Percentiles rank a stretch among this genome's conserved stretches.
Conservation (phyloP, 2,113 vertebrate genomes). For the Ctenodactylus gundi region DNA sequence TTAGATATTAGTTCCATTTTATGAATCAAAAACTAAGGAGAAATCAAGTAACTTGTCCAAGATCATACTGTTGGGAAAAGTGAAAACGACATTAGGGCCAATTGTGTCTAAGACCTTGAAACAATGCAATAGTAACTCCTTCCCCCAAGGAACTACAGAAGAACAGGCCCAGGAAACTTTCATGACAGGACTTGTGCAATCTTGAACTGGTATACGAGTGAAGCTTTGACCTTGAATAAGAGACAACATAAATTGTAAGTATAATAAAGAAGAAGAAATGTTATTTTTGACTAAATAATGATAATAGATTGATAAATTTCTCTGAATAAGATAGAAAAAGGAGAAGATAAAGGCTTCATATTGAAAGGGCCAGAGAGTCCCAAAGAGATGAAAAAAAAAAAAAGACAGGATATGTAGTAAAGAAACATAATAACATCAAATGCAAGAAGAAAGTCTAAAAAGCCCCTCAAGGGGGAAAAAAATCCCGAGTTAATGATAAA, state of each 20-base stretch:
- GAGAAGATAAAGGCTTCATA: background rate
- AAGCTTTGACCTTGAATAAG: background rate
- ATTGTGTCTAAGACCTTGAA: background rate
- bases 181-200: background rate
- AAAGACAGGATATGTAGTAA: background rate
- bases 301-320: background rate
- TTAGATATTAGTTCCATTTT: background rate
- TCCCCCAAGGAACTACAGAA: background rate
- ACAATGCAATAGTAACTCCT: background rate
- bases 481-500: background rate
- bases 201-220: background rate
- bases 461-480: background rate
- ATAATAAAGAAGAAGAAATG: background rate
- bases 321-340: background rate
- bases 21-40: background rate
- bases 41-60: background rate
- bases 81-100: background rate
- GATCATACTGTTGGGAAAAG: background rate
- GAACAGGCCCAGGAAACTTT: background rate
- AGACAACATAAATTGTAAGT: too few relatives aligned
- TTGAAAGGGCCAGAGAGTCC: background rate
- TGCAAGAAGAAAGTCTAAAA: background rate
- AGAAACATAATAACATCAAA: background rate
- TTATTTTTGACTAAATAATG: background rate
- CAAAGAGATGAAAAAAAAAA: background rate